Evolutionary conservation across 2,797 vertebrate species (phyloP).

Genomic region (Zenarchopterus dispar): DNA sequence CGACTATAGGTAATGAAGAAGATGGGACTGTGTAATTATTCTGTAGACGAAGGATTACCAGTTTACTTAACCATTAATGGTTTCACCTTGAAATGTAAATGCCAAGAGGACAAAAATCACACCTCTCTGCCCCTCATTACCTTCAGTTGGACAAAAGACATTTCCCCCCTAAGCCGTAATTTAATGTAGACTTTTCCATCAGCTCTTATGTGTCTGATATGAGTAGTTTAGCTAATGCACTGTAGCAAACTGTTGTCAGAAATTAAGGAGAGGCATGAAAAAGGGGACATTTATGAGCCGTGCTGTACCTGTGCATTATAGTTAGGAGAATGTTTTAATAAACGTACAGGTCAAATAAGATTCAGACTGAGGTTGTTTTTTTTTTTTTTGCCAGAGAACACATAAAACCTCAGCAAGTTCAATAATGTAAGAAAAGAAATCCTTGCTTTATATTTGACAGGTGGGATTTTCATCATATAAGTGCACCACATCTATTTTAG

Average conservation of each 20-base stretch:
- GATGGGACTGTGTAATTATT: conserved; percentile 76
- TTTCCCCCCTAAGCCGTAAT: conserved; percentile 28
- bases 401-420: not conserved
- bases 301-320: conserved; percentile 13
- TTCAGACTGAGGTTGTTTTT: conserved; percentile 12
- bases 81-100: conserved; percentile 78
- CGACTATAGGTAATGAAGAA: conserved; percentile 76
- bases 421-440: conserved; percentile 5
- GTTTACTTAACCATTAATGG: conserved; percentile 71
- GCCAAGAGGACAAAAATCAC: conserved; percentile 57
- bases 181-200: conserved; percentile 51
- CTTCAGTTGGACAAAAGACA: conserved; percentile 44
- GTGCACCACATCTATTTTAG: too few species aligned
- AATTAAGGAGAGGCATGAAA: conserved; percentile 39
- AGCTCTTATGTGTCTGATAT: conserved; percentile 44
- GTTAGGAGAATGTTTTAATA: conserved; percentile 29
- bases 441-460: too few species aligned
- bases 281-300: conserved; percentile 42
- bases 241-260: conserved; percentile 38
- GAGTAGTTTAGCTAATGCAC: conserved; percentile 58
- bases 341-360: conserved; percentile 39
- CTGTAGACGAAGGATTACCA: conserved; percentile 66
- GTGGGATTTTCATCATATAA: too few species aligned
- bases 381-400: not conserved
- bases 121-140: conserved; percentile 63